A percentile compares a stretch with the other conserved stretches of the same genome.
phyloP scores from a whole-genome alignment of 2,888 invertebrate genomes.

The Parelbella ahira region DNA sequence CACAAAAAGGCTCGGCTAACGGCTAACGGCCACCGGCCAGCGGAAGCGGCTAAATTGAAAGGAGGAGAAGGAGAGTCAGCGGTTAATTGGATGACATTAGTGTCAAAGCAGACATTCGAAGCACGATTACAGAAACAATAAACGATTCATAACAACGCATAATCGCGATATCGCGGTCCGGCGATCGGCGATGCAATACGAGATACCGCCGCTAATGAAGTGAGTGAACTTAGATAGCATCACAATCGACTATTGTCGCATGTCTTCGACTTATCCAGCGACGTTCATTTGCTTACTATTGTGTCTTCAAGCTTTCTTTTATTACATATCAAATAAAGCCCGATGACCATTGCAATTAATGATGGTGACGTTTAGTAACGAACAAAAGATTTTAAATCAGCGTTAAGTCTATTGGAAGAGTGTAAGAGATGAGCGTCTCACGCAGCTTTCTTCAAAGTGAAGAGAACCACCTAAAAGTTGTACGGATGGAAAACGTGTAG shows the following conservation, averaged over 20 bases:
- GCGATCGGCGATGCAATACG: conserved; percentile 41
- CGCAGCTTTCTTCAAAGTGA: neutral
- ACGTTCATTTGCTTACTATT: conserved; percentile 8
- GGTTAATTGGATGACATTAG: conserved; percentile 35
- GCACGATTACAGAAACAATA: conserved; percentile 47
- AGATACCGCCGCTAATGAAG: conserved; percentile 42
- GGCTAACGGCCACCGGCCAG: too few relatives aligned
- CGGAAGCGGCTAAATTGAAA: conserved; percentile 8
- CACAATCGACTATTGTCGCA: conserved; percentile 43
- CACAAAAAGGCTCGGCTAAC: too few relatives aligned
- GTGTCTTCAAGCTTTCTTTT: neutral
- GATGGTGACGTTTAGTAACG: too few relatives aligned
- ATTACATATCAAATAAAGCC: too few relatives aligned
- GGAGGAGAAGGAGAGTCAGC: neutral
- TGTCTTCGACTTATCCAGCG: conserved; percentile 37
- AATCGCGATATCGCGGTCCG: conserved; percentile 40
- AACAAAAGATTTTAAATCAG: too few relatives aligned
- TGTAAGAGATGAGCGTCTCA: too few relatives aligned
- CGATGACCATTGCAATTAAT: too few relatives aligned
- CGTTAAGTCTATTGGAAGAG: too few relatives aligned
- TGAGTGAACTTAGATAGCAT: conserved; percentile 37
- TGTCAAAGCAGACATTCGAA: conserved; percentile 44
- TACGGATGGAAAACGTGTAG: conserved; percentile 20
- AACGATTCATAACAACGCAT: conserved; percentile 43
- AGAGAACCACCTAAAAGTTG: conserved; percentile 5